Evolutionary conservation across 2,797 vertebrate species (phyloP).

Genomic region (Emydoidea blandingii): DNA sequence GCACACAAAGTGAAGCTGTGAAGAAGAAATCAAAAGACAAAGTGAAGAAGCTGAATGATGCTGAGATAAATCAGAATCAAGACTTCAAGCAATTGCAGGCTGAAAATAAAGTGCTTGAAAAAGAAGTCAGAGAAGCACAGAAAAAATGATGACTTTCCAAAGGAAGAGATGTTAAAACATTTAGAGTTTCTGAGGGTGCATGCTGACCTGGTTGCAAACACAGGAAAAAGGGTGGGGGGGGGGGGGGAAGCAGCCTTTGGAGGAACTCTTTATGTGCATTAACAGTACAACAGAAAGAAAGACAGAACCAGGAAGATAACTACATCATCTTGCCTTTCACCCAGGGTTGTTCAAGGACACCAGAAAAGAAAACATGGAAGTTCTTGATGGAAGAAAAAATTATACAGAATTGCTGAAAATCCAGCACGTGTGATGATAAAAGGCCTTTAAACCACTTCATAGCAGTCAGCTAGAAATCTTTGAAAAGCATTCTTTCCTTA

Average conservation of each 20-base stretch:
- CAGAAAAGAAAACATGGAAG: background rate
- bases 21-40: constrained; percentile 21
- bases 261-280: background rate
- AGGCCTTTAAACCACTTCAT: background rate
- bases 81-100: background rate
- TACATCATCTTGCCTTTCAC: background rate
- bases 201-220: background rate
- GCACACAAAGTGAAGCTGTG: constrained; percentile 28
- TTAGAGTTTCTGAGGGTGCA: background rate
- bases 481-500: background rate
- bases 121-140: background rate
- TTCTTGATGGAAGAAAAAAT: background rate
- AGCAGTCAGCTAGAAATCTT: background rate
- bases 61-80: background rate
- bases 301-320: constrained; percentile 8
- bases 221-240: background rate
- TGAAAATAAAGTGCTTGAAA: background rate
- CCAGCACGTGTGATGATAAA: background rate
- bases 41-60: constrained; percentile 3
- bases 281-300: background rate
- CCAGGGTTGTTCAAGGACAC: background rate
- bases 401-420: constrained; percentile 20
- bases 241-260: background rate
- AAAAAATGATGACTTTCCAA: background rate
- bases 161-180: background rate